Base-by-base conservation (phyloP, 2,113 vertebrate species). In the Crypturellus undulatus region DNA sequence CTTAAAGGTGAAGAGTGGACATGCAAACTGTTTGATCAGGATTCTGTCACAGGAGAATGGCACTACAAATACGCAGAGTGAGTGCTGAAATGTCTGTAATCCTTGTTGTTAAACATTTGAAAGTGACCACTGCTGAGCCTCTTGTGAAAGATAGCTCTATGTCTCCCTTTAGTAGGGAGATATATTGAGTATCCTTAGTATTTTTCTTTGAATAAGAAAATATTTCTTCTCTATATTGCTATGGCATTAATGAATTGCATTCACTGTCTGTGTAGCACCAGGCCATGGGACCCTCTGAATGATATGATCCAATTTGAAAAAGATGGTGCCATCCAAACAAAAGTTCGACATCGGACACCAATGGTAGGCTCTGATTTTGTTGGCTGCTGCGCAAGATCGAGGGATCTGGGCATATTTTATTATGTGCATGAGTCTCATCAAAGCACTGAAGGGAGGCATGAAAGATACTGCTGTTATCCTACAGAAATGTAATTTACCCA, bases 291-390 rank as follows among this genome's bases (percentile, higher is more conserved):
- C 96, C 99, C 99, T 63, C 98, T 99, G 95, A 99, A 99, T 90
- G 99, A 99, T 95, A 97, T 99, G 98, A 98, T 99, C 98, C 99
- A 99, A 90, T 99, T 99, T 91, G 99, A 99, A 97, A 99, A 99
- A 98, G 99, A 99, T 72, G 99, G 99, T 95, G 98, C 98, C 89
- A 98, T 99, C 98, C 99, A 99, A 98, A 99, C 99, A 91, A 99
- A 99, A 98, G 99, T 99, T 96, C 99, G 98, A 79, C 99, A 99
- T 98, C 98, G 99, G 92, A 99, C 99, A 95, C 99, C 99, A 96
- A 99, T 99, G 99, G 99, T 99, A 99, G 92, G 99, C 98, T 98
- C 97, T 95, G 96, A 94, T 97, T 98, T 98, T 98, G 97, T 81
- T n/a, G 26, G n/a, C 26, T 54, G 2, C 2, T 45, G 28, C 26